Percentiles rank a stretch among this genome's conserved stretches.
Conservation (phyloP, 2,797 vertebrate genomes). For the Gambusia yucatana region DNA sequence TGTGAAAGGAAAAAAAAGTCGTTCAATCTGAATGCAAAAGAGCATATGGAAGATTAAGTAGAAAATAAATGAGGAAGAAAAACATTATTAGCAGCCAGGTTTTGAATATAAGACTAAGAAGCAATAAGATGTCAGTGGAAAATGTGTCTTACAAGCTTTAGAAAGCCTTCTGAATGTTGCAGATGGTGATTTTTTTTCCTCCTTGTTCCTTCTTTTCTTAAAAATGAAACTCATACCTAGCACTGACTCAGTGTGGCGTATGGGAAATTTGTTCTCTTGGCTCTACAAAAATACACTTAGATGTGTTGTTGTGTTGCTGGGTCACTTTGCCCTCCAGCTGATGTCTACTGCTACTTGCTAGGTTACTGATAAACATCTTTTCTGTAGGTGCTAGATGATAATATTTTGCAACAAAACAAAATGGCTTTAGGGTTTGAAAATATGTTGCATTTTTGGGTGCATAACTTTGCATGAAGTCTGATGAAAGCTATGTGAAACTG, state of each 20-base stretch:
- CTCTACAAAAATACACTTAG: neutral
- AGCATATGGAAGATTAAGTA: neutral
- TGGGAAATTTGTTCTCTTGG: neutral
- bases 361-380: neutral
- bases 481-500: neutral
- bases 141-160: neutral
- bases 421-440: neutral
- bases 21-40: neutral
- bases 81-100: neutral
- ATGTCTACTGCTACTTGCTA: neutral
- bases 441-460: neutral
- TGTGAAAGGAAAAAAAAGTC: neutral
- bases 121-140: neutral
- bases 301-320: neutral
- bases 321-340: constrained; percentile 1
- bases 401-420: neutral
- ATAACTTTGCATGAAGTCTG: neutral
- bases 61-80: neutral
- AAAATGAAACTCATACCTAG: neutral
- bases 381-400: neutral
- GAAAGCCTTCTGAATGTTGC: neutral
- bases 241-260: neutral
- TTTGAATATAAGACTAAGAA: neutral
- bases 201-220: neutral
- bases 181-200: neutral